Conservation (phyloP, 2,113 vertebrate species). For the Limnothrissa miodon region DNA sequence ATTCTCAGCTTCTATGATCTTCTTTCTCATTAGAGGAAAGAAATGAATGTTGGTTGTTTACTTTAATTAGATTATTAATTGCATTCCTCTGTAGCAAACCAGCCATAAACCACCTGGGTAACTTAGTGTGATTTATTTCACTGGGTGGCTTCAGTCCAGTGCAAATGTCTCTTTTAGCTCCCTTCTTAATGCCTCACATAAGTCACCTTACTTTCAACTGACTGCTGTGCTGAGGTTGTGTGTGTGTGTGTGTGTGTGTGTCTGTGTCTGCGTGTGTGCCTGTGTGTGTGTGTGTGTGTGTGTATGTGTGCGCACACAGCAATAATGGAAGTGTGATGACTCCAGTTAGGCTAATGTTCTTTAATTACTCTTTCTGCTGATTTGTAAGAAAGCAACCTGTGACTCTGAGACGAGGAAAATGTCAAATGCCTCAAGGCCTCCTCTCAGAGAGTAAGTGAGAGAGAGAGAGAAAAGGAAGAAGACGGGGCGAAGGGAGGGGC, state of each 20-base stretch:
- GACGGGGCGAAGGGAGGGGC: neutral
- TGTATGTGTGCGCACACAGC: neutral
- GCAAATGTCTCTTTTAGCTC: neutral
- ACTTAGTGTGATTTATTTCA: neutral
- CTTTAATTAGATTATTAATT: neutral
- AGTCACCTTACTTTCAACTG: neutral
- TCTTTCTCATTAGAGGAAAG: neutral
- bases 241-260: slow-evolving; percentile 16
- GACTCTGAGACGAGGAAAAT: slow-evolving; percentile 29
- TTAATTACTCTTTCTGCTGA: slow-evolving; percentile 39
- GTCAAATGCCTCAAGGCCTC: neutral
- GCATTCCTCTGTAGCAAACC: neutral
- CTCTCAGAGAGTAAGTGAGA: neutral
- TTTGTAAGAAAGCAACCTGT: slow-evolving; percentile 34
- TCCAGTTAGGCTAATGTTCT: slow-evolving; percentile 35
- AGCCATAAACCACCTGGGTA: neutral
- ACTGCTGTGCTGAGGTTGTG: neutral
- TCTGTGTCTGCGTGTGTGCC: too few species aligned
- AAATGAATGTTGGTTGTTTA: neutral
- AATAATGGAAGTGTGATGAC: slow-evolving; percentile 16
- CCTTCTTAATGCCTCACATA: neutral
- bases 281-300: slow-evolving; percentile 10
- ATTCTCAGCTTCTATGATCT: neutral
- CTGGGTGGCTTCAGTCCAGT: neutral
- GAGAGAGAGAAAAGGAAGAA: neutral